Percentiles rank a stretch among this genome's conserved stretches.
Evolutionary conservation across 2,888 invertebrate species (phyloP).

Genomic region (Drosophila testacea): DNA sequence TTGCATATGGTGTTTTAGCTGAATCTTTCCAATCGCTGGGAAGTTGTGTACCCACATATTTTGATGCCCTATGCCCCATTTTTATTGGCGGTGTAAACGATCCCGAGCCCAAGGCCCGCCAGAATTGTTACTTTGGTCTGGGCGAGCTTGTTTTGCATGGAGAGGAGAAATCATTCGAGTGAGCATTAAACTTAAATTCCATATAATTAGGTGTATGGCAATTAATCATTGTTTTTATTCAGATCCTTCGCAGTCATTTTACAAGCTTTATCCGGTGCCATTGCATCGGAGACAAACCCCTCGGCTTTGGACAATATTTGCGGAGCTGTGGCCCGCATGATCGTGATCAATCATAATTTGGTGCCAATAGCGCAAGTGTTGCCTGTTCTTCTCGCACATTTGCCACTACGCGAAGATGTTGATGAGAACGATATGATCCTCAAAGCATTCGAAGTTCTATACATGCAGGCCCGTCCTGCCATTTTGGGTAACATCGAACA

Average conservation of each 20-base stretch:
- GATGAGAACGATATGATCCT: slow-evolving; percentile 90
- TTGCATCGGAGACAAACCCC: slow-evolving; percentile 88
- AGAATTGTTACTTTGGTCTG: slow-evolving; percentile 91
- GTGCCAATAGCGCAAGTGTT: slow-evolving; percentile 91
- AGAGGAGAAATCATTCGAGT: slow-evolving; percentile 88
- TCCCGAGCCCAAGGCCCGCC: slow-evolving; percentile 89
- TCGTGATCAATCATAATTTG: slow-evolving; percentile 87
- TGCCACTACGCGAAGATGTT: slow-evolving; percentile 91
- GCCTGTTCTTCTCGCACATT: slow-evolving; percentile 89
- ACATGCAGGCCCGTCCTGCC: slow-evolving; percentile 87
- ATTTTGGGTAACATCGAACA: slow-evolving; percentile 86
- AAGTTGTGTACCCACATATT: slow-evolving; percentile 86
- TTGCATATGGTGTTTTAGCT: slow-evolving; percentile 90
- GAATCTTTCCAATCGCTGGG: slow-evolving; percentile 89
- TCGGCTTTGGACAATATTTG: slow-evolving; percentile 91
- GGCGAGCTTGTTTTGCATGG: slow-evolving; percentile 90
- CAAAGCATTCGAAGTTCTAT: slow-evolving; percentile 88
- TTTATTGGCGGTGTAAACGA: slow-evolving; percentile 88
- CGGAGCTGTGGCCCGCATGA: slow-evolving; percentile 91
- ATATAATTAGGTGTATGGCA: neutral
- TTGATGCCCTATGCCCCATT: slow-evolving; percentile 87
- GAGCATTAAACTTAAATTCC: slow-evolving; percentile 81
- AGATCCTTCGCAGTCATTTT: slow-evolving; percentile 89
- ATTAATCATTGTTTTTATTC: slow-evolving; percentile 20
- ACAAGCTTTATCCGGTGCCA: slow-evolving; percentile 88